A percentile compares a stretch with the other conserved stretches of the same genome.
phyloP scores from a whole-genome alignment of 2,797 vertebrate species.

The Echiichthys vipera region DNA sequence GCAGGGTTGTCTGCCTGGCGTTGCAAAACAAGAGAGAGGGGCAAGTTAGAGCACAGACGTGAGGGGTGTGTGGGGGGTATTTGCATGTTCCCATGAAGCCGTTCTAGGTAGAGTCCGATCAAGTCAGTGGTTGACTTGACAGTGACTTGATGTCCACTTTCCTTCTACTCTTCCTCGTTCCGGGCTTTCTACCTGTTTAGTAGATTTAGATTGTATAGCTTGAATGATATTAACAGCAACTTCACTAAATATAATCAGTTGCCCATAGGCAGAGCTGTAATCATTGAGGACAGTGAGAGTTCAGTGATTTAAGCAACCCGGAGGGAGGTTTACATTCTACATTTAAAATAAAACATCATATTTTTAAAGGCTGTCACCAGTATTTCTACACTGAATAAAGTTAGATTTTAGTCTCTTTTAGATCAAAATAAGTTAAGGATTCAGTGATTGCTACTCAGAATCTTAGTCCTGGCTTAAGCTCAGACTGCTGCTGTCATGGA shows the following conservation, averaged over 20 bases:
- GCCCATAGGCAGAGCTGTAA: background rate
- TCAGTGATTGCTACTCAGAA: background rate
- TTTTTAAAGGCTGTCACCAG: background rate
- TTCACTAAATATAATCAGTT: too few species aligned
- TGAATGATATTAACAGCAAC: background rate
- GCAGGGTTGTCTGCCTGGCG: conserved; percentile 55
- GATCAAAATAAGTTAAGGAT: background rate
- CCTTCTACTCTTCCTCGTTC: background rate
- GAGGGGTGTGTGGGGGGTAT: conserved; percentile 53
- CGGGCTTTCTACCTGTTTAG: background rate
- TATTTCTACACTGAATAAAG: background rate
- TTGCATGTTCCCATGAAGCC: conserved; percentile 57
- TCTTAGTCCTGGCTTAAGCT: background rate
- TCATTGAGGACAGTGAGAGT: background rate
- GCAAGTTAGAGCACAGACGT: conserved; percentile 77
- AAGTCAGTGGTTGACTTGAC: conserved; percentile 20
- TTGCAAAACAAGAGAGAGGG: conserved; percentile 69
- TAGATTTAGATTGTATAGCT: background rate
- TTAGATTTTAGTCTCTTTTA: background rate
- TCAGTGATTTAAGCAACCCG: background rate
- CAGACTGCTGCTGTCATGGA: background rate
- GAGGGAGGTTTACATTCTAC: background rate
- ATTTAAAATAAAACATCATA: background rate
- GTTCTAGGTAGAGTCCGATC: conserved; percentile 30
- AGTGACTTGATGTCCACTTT: too few species aligned